phyloP scores from a whole-genome alignment of 2,797 vertebrate species.

The Sebastes flavidus region DNA sequence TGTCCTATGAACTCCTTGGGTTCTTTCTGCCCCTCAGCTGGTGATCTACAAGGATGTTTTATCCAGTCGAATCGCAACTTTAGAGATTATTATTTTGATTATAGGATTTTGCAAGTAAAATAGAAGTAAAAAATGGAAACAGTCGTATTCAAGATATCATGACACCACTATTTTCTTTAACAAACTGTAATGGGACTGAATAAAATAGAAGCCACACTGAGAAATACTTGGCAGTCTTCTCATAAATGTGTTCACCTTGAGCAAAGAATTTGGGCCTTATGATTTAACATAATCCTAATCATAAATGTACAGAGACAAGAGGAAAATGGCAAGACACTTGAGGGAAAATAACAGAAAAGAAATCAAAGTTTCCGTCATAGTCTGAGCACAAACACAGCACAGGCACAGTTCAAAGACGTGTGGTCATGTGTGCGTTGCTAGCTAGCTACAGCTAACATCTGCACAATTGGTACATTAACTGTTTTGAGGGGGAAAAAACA shows the following conservation, averaged over 20 bases:
- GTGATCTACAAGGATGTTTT: not conserved
- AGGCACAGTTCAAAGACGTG: not conserved
- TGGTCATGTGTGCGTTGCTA: not conserved
- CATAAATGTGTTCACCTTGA: not conserved
- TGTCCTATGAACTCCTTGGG: not conserved
- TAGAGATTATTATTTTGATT: not conserved
- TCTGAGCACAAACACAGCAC: not conserved
- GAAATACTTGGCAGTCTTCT: not conserved
- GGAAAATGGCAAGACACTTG: not conserved
- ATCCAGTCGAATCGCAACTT: not conserved
- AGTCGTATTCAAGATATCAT: not conserved
- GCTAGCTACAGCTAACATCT: not conserved
- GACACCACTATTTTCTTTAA: not conserved
- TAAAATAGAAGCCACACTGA: not conserved
- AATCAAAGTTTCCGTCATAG: not conserved
- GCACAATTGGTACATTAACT: not conserved
- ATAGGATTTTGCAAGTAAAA: not conserved
- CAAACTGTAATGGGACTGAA: not conserved
- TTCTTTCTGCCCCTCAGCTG: not conserved
- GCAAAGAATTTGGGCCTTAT: not conserved
- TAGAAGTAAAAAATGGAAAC: not conserved
- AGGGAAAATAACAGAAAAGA: not conserved
- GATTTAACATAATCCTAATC: too few species aligned
- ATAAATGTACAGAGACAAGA: not conserved
- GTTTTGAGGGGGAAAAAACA: not conserved